A percentile compares a stretch with the other conserved stretches of the same genome.
Conservation (phyloP, 2,797 vertebrate species). For the Graptemys geographica region DNA sequence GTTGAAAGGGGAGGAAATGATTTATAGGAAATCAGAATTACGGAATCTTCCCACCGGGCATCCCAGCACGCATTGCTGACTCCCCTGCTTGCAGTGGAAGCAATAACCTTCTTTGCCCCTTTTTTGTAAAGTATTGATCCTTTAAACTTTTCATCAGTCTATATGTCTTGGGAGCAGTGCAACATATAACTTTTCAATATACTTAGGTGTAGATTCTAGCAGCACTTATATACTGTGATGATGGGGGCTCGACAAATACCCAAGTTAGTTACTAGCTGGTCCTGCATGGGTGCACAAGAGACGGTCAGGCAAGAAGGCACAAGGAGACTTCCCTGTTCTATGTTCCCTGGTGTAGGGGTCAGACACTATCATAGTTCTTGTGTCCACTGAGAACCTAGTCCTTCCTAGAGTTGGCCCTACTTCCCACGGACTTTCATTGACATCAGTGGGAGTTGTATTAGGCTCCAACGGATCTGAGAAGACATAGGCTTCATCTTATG, state of each 20-base stretch:
- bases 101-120: neutral
- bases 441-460: neutral
- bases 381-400: fast-evolving
- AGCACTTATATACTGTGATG: neutral
- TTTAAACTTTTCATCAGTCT: neutral
- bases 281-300: neutral
- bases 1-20: neutral
- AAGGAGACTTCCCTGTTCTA: fast-evolving
- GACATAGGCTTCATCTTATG: neutral
- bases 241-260: neutral
- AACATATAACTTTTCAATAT: neutral
- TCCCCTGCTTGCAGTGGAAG: neutral
- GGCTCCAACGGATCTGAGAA: fast-evolving
- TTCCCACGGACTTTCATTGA: neutral
- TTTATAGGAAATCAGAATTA: neutral
- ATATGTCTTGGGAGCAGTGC: neutral
- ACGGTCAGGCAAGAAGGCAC: neutral
- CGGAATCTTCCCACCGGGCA: neutral
- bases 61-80: neutral
- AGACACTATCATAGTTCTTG: neutral
- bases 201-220: neutral
- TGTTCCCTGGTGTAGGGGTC: fast-evolving
- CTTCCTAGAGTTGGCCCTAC: fast-evolving
- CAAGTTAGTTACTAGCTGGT: neutral
- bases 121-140: neutral